Conservation (phyloP, 2,797 vertebrate genomes). For the Sebastes matsubarae region DNA sequence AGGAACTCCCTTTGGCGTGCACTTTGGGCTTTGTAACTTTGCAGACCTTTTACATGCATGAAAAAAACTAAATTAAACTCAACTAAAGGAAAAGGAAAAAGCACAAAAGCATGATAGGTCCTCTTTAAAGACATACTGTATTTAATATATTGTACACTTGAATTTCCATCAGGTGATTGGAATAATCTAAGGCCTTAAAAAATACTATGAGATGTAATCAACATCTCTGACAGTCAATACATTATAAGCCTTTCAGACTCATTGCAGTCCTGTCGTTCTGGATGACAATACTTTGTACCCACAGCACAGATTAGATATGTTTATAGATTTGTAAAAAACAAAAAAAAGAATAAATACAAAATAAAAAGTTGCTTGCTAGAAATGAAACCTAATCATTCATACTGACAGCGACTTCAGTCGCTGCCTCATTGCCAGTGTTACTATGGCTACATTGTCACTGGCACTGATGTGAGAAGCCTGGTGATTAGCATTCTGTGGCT, state of each 20-base stretch:
- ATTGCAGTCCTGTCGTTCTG: background rate
- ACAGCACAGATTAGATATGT: background rate
- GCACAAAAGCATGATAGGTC: background rate
- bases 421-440: conserved; percentile 37
- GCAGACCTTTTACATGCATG: background rate
- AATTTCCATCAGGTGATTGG: background rate
- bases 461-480: conserved; percentile 23
- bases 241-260: background rate
- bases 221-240: background rate
- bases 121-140: background rate
- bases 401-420: conserved; percentile 18
- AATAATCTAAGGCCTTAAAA: background rate
- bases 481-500: conserved; percentile 44
- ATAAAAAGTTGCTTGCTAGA: background rate
- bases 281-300: background rate
- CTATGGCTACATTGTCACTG: conserved; percentile 51
- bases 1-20: background rate
- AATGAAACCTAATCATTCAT: conserved; percentile 26
- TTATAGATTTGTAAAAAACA: background rate
- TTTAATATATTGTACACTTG: background rate
- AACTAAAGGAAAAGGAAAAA: background rate
- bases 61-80: background rate
- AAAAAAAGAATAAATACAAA: background rate
- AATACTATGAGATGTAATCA: background rate
- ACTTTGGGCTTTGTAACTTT: background rate